These are phyloP conservation scores for Pristiophorus japonicus DNA, from an alignment of 2,113 vertebrate species.

Conservation along the genomic window DNA sequence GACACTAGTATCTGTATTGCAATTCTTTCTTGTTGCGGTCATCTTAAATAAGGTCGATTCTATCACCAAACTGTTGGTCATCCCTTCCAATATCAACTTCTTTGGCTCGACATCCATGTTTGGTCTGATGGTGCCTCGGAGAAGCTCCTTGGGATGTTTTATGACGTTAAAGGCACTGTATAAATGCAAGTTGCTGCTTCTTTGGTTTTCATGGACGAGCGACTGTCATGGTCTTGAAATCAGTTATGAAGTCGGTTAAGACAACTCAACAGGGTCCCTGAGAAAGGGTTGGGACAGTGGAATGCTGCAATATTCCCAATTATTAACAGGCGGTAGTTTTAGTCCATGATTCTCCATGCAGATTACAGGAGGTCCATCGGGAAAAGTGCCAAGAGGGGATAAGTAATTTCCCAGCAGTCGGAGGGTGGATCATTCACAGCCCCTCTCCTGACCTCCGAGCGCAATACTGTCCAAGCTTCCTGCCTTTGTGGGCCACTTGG, in stretches of 20 bases:
- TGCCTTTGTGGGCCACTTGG: background rate
- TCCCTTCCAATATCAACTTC: background rate
- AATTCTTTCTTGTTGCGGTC: background rate
- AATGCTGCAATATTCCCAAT: background rate
- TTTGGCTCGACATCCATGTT: background rate
- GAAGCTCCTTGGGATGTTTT: background rate
- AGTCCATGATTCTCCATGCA: background rate
- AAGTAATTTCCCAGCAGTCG: background rate
- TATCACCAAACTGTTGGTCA: background rate
- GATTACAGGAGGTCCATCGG: background rate
- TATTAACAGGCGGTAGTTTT: background rate
- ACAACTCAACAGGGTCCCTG: background rate
- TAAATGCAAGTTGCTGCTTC: background rate
- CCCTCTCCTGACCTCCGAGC: background rate
- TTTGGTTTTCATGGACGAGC: background rate
- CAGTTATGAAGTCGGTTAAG: background rate
- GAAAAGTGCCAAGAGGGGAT: background rate
- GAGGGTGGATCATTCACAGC: background rate
- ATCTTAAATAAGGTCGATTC: background rate
- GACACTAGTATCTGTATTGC: background rate
- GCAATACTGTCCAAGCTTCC: background rate
- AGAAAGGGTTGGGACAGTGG: background rate
- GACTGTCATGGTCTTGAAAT: background rate
- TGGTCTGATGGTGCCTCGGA: background rate
- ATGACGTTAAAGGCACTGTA: background rate